Percentiles rank a stretch among this genome's conserved stretches.
phyloP scores from a whole-genome alignment of 2,888 invertebrate species.

The Athetis lepigone region DNA sequence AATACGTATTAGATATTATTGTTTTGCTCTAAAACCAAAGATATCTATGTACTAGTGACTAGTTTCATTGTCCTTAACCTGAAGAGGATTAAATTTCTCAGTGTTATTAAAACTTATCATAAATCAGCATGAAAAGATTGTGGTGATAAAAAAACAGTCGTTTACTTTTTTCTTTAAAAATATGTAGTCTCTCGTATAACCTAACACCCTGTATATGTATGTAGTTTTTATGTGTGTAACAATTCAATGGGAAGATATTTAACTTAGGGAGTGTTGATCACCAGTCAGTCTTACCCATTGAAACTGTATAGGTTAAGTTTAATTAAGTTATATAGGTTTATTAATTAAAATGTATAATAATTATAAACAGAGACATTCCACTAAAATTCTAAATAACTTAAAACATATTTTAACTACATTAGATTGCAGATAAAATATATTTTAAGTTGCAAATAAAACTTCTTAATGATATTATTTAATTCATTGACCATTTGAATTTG shows the following conservation, averaged over 20 bases:
- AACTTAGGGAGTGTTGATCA: constrained; percentile 5
- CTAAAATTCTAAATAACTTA: constrained; percentile 17
- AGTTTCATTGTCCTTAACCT: too few species aligned
- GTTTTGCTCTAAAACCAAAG: too few species aligned
- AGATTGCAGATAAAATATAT: constrained; percentile 29
- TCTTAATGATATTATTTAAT: constrained; percentile 58
- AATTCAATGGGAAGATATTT: constrained; percentile 11
- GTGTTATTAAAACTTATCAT: too few species aligned
- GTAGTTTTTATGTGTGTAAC: constrained; percentile 6
- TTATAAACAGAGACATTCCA: constrained; percentile 18
- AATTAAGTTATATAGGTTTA: constrained; percentile 27
- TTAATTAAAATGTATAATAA: constrained; percentile 1
- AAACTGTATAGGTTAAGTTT: constrained; percentile 19
- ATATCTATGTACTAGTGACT: too few species aligned
- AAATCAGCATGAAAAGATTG: too few species aligned
- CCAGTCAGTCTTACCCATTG: constrained; percentile 17
- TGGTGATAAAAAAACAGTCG: too few species aligned
- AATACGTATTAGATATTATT: too few species aligned
- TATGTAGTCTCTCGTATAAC: background rate
- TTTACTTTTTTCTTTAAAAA: background rate
- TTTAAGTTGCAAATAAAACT: constrained; percentile 33
- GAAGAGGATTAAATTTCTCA: too few species aligned
- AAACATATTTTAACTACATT: constrained; percentile 37
- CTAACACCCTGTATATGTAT: background rate
- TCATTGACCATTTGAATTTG: constrained; percentile 46